Evolutionary conservation across 2,888 invertebrate species (phyloP), one percentile per base, ranked within the genome.

Genomic region (Lissocephala sabroskyi): DNA sequence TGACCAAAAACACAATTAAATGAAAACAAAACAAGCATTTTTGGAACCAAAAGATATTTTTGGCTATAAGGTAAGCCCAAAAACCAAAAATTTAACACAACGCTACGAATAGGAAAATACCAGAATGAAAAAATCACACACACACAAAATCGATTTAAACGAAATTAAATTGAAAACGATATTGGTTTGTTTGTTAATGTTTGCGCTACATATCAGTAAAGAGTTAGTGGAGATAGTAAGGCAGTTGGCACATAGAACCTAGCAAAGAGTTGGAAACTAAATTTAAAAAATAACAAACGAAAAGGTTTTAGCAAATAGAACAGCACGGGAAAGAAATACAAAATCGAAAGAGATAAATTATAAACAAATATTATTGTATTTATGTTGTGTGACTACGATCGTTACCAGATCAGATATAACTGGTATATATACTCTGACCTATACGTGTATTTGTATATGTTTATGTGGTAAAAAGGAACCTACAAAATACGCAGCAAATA

Each of bases 121-220:
- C 29, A 54, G 41, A 54, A 47, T 57, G 55, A 45, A 51, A 51
- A 47, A 62, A 52, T 56, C 44, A 56, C 61, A 30, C n/a, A n/a
- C n/a, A n/a, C n/a, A n/a, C n/a, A n/a, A n/a, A n/a, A n/a, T n/a
- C n/a, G n/a, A n/a, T n/a, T n/a, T n/a, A n/a, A n/a, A n/a, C n/a
- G n/a, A n/a, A n/a, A n/a, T n/a, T n/a, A n/a, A n/a, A 41, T 62
- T 59, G 65, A 45, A 67, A 66, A 74, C 59, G 65, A 70, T 78
- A 80, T 80, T 76, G 74, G 76, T 82, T 83, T 81, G 82, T 82
- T 83, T 82, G 83, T 82, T 83, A 79, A 82, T 82, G 82, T 83
- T 83, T 83, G 82, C 81, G 81, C 82, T 80, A 83, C 83, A 83
- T 83, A 82, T 82, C 83, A 83, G 79, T 81, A 79, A 78, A 77